Evolutionary conservation across 2,113 vertebrate species (phyloP).

Genomic region (Eira barbara): DNA sequence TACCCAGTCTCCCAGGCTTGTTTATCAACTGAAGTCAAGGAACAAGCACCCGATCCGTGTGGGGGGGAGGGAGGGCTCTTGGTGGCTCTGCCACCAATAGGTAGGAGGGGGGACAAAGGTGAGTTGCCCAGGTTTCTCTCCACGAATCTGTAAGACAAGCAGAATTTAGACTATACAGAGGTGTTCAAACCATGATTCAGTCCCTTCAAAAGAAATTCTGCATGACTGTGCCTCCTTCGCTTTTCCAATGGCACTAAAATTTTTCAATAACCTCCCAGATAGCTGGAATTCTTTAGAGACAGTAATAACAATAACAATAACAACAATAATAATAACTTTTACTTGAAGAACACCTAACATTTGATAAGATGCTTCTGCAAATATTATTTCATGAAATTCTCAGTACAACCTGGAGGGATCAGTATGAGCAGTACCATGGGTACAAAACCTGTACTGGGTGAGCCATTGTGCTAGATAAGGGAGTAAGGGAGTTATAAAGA

Average conservation of each 20-base stretch:
- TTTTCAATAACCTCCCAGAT: neutral
- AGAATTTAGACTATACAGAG: constrained; percentile 25
- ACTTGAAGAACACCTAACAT: neutral
- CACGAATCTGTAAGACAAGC: neutral
- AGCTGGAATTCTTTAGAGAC: neutral
- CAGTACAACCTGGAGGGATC: neutral
- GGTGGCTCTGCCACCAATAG: neutral
- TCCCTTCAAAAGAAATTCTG: neutral
- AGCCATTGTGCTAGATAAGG: too few species aligned
- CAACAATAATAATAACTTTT: neutral
- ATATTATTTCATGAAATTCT: neutral
- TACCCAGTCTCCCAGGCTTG: neutral
- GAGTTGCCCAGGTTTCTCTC: neutral
- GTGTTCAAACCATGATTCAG: neutral
- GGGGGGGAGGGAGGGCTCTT: constrained; percentile 23
- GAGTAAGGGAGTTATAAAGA: neutral
- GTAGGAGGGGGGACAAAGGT: neutral
- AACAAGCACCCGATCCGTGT: constrained; percentile 38
- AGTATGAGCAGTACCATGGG: neutral
- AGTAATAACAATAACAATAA: neutral
- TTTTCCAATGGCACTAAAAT: neutral
- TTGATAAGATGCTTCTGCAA: neutral
- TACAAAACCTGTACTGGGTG: neutral
- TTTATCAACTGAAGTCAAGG: constrained; percentile 65
- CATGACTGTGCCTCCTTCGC: neutral